Base-by-base conservation (phyloP, 2,888 invertebrate genomes). In the Mythimna lalbum region DNA sequence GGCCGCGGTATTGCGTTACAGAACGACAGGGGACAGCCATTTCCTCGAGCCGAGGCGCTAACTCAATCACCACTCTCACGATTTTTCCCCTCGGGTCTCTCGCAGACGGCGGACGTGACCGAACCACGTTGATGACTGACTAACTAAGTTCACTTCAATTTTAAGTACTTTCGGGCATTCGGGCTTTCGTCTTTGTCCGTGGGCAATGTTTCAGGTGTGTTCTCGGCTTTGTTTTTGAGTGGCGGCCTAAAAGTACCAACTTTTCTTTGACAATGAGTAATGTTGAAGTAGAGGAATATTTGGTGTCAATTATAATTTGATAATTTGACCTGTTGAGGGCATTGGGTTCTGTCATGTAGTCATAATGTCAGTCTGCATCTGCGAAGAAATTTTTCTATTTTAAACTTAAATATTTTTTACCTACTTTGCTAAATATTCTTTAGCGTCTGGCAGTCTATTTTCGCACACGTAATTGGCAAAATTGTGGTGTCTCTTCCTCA, bases 21-120 rank as follows among this genome's bases (percentile, higher is more conserved):
- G 86, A 88, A 89, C 90, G 93, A 92, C 92, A 92, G 87, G 89
- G 90, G 89, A 89, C 90, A 89, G 90, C 93, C 93, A 93, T 94
- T 93, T 91, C 89, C 90, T 78, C 73, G 75, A 77, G 62, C 61
- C 78, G 73, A 86, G 88, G 90, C 90, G 92, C 90, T 94, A 95
- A 95, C 94, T 93, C 92, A 93, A 95, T 95, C 94, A 94, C 89
- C 83, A 85, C 88, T 81, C 84, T 84, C 87, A 86, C 89, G 90
- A 92, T 93, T 94, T 94, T 93, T 91, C 90, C 90, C 89, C 88
- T 87, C 78, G 78, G 78, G 72, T 67, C 57, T 50, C 27, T 79
- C 62, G 82, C 82, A 79, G 78, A 55, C 61, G 66, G 81, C 76
- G 77, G 80, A 90, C 90, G 90, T 89, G 90, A 88, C 89, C 81